These are phyloP conservation scores for Brachypteracias leptosomus DNA, from an alignment of 2,113 vertebrate species.

Conservation along the genomic window DNA sequence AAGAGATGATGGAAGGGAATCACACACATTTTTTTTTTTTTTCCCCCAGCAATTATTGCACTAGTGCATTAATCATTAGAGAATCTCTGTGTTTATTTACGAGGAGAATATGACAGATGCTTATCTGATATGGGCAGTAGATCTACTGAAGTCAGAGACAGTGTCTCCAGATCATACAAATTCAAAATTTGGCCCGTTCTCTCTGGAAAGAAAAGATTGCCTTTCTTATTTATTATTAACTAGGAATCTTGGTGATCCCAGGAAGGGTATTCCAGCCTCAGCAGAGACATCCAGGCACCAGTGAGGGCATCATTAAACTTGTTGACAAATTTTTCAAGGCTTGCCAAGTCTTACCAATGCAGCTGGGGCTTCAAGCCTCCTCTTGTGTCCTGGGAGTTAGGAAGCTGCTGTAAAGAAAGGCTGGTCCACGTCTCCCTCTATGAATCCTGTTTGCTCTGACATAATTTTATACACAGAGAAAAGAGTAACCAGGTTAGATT, in stretches of 20 bases:
- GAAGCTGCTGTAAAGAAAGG: neutral
- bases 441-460: neutral
- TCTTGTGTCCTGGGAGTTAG: neutral
- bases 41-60: neutral
- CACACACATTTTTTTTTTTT: fast-evolving
- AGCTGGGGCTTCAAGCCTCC: neutral
- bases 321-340: neutral
- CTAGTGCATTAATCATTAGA: neutral
- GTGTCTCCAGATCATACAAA: neutral
- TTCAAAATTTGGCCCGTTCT: neutral
- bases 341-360: neutral
- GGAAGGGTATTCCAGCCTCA: neutral
- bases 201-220: neutral
- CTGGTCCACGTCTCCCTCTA: neutral
- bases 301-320: neutral
- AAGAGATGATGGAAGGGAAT: neutral
- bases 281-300: neutral
- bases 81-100: neutral
- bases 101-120: neutral
- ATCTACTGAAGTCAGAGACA: neutral
- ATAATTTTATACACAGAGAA: neutral
- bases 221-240: neutral
- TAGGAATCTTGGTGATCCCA: neutral
- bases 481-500: neutral
- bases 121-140: neutral